A percentile compares a stretch with the other conserved stretches of the same genome.
These are phyloP conservation scores for Centropus bengalensis DNA, from an alignment of 2,113 vertebrate genomes.

Conservation along the genomic window DNA sequence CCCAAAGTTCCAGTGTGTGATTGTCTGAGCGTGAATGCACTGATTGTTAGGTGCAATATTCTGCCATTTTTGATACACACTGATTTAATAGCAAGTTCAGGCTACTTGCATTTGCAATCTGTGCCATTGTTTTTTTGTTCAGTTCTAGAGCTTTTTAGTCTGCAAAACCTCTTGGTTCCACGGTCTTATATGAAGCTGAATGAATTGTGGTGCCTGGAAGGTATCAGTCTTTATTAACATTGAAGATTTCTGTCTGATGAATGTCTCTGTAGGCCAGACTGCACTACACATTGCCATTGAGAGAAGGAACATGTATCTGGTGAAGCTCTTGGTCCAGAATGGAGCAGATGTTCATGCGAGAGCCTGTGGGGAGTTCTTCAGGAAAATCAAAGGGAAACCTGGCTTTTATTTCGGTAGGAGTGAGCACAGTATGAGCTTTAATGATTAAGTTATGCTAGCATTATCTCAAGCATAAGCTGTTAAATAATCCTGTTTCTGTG, in stretches of 20 bases:
- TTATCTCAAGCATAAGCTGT: neutral
- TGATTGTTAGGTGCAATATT: neutral
- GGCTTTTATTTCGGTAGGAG: conserved; percentile 95
- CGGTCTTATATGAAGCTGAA: neutral
- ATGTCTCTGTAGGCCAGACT: conserved; percentile 85
- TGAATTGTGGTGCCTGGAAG: neutral
- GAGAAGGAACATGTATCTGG: conserved; percentile 86
- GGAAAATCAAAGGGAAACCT: conserved; percentile 82
- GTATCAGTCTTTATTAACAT: neutral
- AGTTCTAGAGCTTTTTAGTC: neutral
- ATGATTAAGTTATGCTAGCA: neutral
- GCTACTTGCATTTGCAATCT: neutral
- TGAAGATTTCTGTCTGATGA: neutral
- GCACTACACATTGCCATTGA: conserved; percentile 95
- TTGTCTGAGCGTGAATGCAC: neutral
- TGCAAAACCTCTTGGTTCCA: neutral
- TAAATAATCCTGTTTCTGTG: conserved; percentile 16
- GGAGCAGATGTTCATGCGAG: conserved; percentile 90
- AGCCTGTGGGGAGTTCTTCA: conserved; percentile 93
- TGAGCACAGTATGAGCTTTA: neutral
- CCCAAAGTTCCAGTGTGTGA: neutral
- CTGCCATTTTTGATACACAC: neutral
- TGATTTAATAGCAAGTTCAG: neutral
- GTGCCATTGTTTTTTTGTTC: neutral
- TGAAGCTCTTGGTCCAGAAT: conserved; percentile 88